Base-by-base conservation (phyloP, 2,888 invertebrate species). In the Adelphocoris suturalis region DNA sequence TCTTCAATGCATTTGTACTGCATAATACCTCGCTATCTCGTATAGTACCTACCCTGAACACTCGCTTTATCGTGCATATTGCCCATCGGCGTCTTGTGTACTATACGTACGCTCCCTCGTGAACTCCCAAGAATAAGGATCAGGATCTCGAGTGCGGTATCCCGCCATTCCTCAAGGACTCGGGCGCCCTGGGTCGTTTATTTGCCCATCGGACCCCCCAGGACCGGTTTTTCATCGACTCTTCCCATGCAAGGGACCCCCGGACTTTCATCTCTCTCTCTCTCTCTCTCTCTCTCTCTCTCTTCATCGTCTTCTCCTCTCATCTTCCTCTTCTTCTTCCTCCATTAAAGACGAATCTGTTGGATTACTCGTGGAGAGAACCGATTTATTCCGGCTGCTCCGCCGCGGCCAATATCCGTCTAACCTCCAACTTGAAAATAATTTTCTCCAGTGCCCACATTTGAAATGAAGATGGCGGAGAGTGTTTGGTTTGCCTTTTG, bases 101-200 rank as follows among this genome's bases (percentile, higher is more conserved):
- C 52, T 52, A n/a, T n/a, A n/a, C n/a, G n/a, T n/a, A 16, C 52
- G 52, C 52, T 52, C 14, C 52, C 16, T 52, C 52, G 52, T 13
- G 37, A 37, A 37, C 37, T 37, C 16, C 52, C 14, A 52, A 52
- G 52, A 52, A 52, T 52, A 68, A 19, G 68, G 19, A 23, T 68
- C 23, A n/a, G 57, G 57, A 57, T n/a, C 27, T 68, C 68, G 5
- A 68, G 68, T 68, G 68, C 68, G 23, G 23, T 68, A 68, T 68
- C 68, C 68, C 68, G 68, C 68, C 68, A 68, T 68, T 68, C 68
- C 68, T 68, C 68, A 68, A 68, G 68, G 68, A 68, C 68, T 23
- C 23, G 23, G 19, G 19, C 61, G 68, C 23, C 27, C 68, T 27
- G 12, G 23, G 12, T 19, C n/a, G n/a, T 68, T 68, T 68, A 68